These are phyloP conservation scores for Diadegma fenestrale DNA, from an alignment of 2,888 invertebrate genomes.

Conservation along the genomic window DNA sequence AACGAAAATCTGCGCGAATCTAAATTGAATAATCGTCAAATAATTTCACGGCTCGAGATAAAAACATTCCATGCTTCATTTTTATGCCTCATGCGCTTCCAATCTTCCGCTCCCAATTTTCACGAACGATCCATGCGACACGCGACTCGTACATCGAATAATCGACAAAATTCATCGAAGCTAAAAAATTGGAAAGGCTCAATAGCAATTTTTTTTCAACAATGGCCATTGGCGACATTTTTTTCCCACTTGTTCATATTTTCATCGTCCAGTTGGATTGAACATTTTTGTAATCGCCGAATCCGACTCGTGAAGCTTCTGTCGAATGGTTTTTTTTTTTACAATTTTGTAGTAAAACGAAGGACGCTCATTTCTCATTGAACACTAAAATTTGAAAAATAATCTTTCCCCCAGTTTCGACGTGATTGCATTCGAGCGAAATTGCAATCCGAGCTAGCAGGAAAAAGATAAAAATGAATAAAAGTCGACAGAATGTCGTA, in stretches of 20 bases:
- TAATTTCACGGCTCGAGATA: conserved; percentile 52
- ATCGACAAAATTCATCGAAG: background rate
- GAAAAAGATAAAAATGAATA: background rate
- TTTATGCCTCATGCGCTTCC: conserved; percentile 59
- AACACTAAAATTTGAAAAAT: conserved; percentile 45
- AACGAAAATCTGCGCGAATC: conserved; percentile 41
- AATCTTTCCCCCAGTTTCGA: conserved; percentile 51
- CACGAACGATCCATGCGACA: conserved; percentile 17
- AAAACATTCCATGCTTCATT: conserved; percentile 63
- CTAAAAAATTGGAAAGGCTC: background rate
- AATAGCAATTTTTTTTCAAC: background rate
- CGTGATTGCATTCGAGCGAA: conserved; percentile 45
- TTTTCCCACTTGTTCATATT: background rate
- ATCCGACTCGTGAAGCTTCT: background rate
- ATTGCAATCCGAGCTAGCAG: conserved; percentile 46
- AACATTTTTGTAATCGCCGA: background rate
- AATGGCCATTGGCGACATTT: too few relatives aligned
- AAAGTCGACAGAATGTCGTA: conserved; percentile 50
- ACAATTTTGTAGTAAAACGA: background rate
- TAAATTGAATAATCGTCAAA: conserved; percentile 49
- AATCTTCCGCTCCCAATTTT: conserved; percentile 44
- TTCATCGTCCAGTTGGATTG: background rate
- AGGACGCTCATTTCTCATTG: background rate
- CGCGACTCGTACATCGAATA: conserved; percentile 13
- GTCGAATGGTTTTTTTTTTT: background rate